Conservation (phyloP, 2,113 vertebrate species). For the Seriola dumerili region DNA sequence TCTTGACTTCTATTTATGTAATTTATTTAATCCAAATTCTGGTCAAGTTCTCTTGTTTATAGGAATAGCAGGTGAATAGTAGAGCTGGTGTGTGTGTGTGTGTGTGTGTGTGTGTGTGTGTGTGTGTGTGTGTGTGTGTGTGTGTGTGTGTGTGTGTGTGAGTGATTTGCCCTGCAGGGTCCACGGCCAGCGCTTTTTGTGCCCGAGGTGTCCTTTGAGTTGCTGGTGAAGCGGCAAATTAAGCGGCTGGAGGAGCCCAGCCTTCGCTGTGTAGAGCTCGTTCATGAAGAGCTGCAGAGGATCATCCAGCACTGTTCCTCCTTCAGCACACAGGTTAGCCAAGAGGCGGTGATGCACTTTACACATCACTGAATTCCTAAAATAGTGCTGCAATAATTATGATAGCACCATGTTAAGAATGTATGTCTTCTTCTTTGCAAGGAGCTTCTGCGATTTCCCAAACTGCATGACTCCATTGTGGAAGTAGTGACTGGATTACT, state of each 20-base stretch:
- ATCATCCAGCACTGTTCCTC: slow-evolving; percentile 89
- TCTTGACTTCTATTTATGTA: slow-evolving; percentile 7
- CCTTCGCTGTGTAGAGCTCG: slow-evolving; percentile 87
- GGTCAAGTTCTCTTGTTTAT: slow-evolving; percentile 18
- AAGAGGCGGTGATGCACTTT: not conserved
- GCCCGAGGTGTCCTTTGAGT: slow-evolving; percentile 87
- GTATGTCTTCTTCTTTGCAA: slow-evolving; percentile 55
- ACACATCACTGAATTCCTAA: slow-evolving; percentile 4
- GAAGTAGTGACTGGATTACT: slow-evolving; percentile 88
- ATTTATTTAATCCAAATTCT: slow-evolving; percentile 30
- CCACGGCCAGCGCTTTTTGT: slow-evolving; percentile 87
- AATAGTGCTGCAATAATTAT: slow-evolving; percentile 9
- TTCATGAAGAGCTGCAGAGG: slow-evolving; percentile 88
- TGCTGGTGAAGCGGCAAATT: slow-evolving; percentile 89
- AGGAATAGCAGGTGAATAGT: slow-evolving; percentile 13
- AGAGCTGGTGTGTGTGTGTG: not conserved
- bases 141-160: slow-evolving; percentile 28
- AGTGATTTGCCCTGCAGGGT: slow-evolving; percentile 75
- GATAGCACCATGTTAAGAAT: not conserved
- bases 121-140: slow-evolving; percentile 26
- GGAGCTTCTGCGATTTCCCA: slow-evolving; percentile 89
- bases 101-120: slow-evolving; percentile 30
- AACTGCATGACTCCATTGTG: slow-evolving; percentile 88
- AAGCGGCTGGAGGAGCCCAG: slow-evolving; percentile 88
- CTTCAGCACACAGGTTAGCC: slow-evolving; percentile 85